Evolutionary conservation across 1,140 invertebrate genomes (phyloP), one percentile per base, ranked within the genome.

Genomic region (Sarcophaga peregrina): DNA sequence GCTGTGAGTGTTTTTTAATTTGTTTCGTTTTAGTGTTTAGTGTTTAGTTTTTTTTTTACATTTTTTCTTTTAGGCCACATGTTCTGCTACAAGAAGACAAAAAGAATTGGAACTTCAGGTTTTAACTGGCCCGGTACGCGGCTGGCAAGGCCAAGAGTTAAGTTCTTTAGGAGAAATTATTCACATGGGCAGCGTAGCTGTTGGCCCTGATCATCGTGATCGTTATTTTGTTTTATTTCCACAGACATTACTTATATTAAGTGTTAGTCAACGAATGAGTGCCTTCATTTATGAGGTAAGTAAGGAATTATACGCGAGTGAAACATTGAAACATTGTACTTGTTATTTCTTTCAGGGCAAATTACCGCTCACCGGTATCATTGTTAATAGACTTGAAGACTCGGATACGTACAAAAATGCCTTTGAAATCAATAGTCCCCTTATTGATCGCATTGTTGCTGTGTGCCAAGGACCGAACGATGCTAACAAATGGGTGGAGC

Each of bases 81-180:
- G 97, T 91, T 93, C 95, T 81, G 94, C 95, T 46, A 94, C 96
- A 37, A 92, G 98, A 76, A 95, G 97, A n/a, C 96, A 98, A 88
- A 98, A 98, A 91, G 98, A 99, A 92, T 92, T 98, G 86, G 98
- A 99, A 86, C 91, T 98, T 68, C 98, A 99, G 92, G 96, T 99
- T 58, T 92, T 99, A 84, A 96, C 95, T 0, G 97, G 97, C 7
- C 95, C 95, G 37, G 96, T 99, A n/a, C 93, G 96, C 84, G 96
- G 96, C 4, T 99, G 97, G 97, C 97, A 98, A 89, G 97, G 97
- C n/a, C 96, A 97, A 85, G 96, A 95, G 87, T 89, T 96, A 20
- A 91, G 92, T 11, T 92, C 92, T 8, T 91, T 97, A 25, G 96
- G 89, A 37, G 89, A 90, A 54, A 90, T 90, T 68, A 91, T 97